Evolutionary conservation across 2,797 vertebrate species (phyloP).

Genomic region (Coregonus suidteri): DNA sequence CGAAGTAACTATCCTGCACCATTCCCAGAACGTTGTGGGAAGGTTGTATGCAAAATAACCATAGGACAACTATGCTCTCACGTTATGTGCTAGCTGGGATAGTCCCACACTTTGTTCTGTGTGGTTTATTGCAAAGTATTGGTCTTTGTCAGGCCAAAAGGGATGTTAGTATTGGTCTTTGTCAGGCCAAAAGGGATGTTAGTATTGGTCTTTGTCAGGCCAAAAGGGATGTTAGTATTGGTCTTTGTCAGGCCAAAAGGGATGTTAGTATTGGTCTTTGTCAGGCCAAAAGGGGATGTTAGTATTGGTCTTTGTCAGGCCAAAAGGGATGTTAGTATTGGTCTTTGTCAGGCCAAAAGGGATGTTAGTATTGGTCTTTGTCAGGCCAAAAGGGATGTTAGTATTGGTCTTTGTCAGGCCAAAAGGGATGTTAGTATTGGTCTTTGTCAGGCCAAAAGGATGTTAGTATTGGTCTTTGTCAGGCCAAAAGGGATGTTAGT

Average conservation of each 20-base stretch:
- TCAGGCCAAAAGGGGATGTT: neutral
- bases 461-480: neutral
- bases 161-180: neutral
- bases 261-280: neutral
- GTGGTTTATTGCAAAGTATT: neutral
- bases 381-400: neutral
- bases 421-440: neutral
- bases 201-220: neutral
- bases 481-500: neutral
- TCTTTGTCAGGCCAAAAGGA: neutral
- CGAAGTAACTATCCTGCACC: too few species aligned
- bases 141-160: neutral
- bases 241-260: neutral
- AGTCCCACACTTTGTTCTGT: neutral
- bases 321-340: neutral
- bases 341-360: neutral
- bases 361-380: neutral
- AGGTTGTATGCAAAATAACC: too few species aligned
- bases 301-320: neutral
- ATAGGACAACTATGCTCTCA: too few species aligned
- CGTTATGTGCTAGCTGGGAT: too few species aligned
- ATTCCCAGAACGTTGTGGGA: too few species aligned
- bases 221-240: neutral
- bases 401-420: neutral
- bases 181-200: neutral